Base-by-base conservation (phyloP, 2,797 vertebrate species). In the Tragelaphus oryx region DNA sequence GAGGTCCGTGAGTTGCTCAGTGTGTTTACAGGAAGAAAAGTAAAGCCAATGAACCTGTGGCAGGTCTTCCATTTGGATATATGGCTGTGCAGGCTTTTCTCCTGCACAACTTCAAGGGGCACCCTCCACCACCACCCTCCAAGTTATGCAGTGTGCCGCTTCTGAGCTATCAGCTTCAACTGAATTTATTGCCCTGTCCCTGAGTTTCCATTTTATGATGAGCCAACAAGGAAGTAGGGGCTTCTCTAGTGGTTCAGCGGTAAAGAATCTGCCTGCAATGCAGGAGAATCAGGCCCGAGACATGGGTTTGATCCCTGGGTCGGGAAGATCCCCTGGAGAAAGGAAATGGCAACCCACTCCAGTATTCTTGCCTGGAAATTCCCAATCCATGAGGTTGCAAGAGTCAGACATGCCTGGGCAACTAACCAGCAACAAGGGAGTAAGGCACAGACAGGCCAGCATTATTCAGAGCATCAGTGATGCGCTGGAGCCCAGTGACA, bases 401-500 rank as follows among this genome's bases (percentile, higher is more conserved):
- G 68, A 71, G 68, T 41, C 22, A 24, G 37, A 13, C 11, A 44
- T 71, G 37, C 33, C 68, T 71, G 37, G 68, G 37, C 68, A 71
- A 13, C 11, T 71, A 71, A 71, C 37, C 65, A 41, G 0, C 20
- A 41, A 17, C 4, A 84, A 80, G 87, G 57, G 84, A 46, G 20
- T 13, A 59, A 75, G 46, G 55, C 28, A 48, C 1, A 5, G 41
- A 5, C 4, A n/a, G 46, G 33, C 24, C n/a, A 8, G 8, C 4
- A 5, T 6, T 41, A 3, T 68, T 37, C 12, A 37, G 6, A 60
- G 26, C 91, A 18, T 10, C 28, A 17, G 1, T 10, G n/a, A 12
- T 48, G 17, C n/a, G 3, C 5, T 14, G 48, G 33, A 50, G 5
- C 1, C 44, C 5, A 1, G 14, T 41, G 2, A 28, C 0, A 3